Conservation (phyloP, 1,140 invertebrate species). For the Papilio machaon region DNA sequence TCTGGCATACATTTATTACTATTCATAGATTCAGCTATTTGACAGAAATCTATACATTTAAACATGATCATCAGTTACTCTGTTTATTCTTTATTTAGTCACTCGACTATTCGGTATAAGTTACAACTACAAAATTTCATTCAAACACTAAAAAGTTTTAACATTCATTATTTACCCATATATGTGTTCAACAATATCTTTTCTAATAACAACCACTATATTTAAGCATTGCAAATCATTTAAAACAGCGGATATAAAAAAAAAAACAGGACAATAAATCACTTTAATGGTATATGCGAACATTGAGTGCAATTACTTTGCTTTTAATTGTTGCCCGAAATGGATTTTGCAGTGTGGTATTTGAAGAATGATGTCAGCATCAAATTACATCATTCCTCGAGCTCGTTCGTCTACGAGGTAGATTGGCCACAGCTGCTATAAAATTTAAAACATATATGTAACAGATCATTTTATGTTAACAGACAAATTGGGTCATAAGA, state of each 20-base stretch:
- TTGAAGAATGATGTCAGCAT: conserved; percentile 52
- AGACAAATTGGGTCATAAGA: conserved; percentile 13
- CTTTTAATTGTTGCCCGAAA: conserved; percentile 43
- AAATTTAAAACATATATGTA: conserved; percentile 31
- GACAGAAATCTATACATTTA: too few relatives aligned
- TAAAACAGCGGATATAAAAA: neutral
- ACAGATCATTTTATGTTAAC: conserved; percentile 22
- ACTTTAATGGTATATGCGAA: conserved; percentile 17
- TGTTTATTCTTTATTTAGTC: too few relatives aligned
- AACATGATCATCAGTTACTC: too few relatives aligned
- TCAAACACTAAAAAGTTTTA: neutral
- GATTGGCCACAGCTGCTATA: conserved; percentile 30
- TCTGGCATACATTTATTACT: too few relatives aligned
- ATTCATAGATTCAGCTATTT: too few relatives aligned
- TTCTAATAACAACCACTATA: neutral
- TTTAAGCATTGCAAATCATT: neutral
- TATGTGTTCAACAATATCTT: neutral
- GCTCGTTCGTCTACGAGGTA: conserved; percentile 14
- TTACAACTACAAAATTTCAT: neutral
- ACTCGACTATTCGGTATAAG: too few relatives aligned
- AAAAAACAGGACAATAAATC: neutral
- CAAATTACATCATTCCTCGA: conserved; percentile 49
- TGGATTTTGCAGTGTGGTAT: conserved; percentile 47
- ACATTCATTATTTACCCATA: neutral
- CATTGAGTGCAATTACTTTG: conserved; percentile 34